Conservation (phyloP, 2,888 invertebrate species). For the Cerceris rybyensis region DNA sequence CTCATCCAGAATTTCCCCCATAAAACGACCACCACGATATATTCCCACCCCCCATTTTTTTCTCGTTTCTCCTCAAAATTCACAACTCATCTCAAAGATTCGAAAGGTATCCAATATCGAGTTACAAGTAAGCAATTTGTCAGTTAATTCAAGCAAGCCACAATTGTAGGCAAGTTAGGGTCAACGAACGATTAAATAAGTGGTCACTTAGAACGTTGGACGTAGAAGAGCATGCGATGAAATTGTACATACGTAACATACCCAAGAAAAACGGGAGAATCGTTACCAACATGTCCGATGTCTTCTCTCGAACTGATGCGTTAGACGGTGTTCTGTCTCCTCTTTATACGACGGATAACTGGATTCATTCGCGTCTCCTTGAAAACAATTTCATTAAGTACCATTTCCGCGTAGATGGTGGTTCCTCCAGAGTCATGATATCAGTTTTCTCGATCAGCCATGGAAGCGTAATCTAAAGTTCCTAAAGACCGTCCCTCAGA, state of each 20-base stretch:
- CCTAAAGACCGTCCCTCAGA: background rate
- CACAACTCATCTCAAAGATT: no score
- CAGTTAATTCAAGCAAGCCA: background rate
- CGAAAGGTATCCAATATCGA: no score
- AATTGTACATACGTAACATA: conserved; percentile 30
- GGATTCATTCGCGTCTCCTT: conserved; percentile 61
- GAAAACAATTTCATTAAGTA: conserved; percentile 60
- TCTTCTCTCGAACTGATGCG: conserved; percentile 46
- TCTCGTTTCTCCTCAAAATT: no score
- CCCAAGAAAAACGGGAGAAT: conserved; percentile 62
- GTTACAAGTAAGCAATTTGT: no score
- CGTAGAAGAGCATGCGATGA: background rate
- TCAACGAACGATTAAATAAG: background rate
- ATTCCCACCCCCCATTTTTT: no score
- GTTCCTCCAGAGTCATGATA: conserved; percentile 36
- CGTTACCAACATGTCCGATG: conserved; percentile 51
- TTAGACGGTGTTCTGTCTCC: conserved; percentile 28
- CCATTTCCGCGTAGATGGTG: conserved; percentile 53
- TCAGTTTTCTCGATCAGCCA: conserved; percentile 36
- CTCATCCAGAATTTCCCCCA: no score
- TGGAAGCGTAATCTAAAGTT: conserved; percentile 3
- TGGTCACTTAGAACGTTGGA: background rate
- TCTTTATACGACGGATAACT: conserved; percentile 60
- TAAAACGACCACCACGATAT: no score
- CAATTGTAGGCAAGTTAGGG: background rate